A percentile compares a stretch with the other conserved stretches of the same genome.
phyloP scores from a whole-genome alignment of 2,888 invertebrate species.

The Lochmaea crataegi region DNA sequence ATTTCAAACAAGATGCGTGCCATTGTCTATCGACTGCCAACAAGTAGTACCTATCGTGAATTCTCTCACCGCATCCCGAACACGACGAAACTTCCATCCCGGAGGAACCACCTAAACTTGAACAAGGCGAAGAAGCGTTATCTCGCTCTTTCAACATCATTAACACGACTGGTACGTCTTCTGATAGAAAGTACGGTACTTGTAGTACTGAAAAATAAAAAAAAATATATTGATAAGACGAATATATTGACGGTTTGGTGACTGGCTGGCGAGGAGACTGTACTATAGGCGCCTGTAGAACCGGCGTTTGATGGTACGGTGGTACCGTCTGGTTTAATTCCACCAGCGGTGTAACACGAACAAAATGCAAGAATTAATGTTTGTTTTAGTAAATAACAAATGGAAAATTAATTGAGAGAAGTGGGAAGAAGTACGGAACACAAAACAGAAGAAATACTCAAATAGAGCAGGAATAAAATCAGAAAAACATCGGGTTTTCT shows the following conservation, averaged over 20 bases:
- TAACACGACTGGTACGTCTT: slow-evolving; percentile 8
- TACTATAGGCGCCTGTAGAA: slow-evolving; percentile 45
- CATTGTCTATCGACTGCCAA: slow-evolving; percentile 90
- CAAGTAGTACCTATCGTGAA: slow-evolving; percentile 75
- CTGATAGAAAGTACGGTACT: slow-evolving; percentile 20
- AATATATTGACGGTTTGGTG: slow-evolving; percentile 18
- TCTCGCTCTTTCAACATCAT: slow-evolving; percentile 78
- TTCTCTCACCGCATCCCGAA: slow-evolving; percentile 73
- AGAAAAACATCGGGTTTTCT: too few species aligned
- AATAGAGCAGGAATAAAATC: too few species aligned
- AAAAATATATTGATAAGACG: slow-evolving; percentile 4
- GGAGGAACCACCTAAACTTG: slow-evolving; percentile 62
- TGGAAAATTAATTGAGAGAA: background rate
- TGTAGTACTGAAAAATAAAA: slow-evolving; percentile 11
- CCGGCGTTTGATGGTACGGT: slow-evolving; percentile 34
- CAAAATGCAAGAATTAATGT: background rate
- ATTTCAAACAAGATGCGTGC: slow-evolving; percentile 87
- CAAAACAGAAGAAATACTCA: too few species aligned
- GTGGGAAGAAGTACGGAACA: too few species aligned
- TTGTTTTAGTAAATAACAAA: background rate
- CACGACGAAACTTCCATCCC: slow-evolving; percentile 65
- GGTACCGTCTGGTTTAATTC: slow-evolving; percentile 16
- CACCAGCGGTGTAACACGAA: background rate
- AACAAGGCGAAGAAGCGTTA: slow-evolving; percentile 65
- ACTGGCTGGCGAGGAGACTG: slow-evolving; percentile 17